Evolutionary conservation across 2,113 vertebrate species (phyloP).

Genomic region (Tonatia bakeri): DNA sequence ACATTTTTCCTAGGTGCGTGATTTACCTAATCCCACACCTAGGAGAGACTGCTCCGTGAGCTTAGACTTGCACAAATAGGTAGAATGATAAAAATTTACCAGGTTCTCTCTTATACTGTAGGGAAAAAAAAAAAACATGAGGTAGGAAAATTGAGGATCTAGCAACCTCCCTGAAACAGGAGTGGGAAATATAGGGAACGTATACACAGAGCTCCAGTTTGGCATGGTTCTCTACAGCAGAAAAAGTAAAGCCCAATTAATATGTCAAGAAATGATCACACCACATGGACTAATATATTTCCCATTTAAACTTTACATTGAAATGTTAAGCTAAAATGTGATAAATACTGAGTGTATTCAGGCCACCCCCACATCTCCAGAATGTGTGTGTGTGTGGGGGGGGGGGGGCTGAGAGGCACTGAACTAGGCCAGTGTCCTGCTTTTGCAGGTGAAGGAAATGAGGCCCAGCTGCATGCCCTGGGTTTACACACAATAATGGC

Average conservation of each 20-base stretch:
- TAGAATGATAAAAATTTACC: background rate
- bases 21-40: background rate
- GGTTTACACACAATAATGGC: background rate
- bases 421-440: background rate
- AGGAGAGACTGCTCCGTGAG: background rate
- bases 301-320: background rate
- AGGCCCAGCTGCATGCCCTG: background rate
- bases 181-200: background rate
- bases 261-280: background rate
- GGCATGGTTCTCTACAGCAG: background rate
- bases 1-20: background rate
- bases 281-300: background rate
- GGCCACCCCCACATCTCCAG: background rate
- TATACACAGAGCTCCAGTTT: background rate
- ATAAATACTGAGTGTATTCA: background rate
- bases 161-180: background rate
- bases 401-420: background rate
- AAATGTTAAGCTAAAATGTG: background rate
- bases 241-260: background rate
- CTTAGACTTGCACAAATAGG: background rate
- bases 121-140: accelerated
- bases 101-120: background rate
- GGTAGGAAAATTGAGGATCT: background rate
- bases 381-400: background rate
- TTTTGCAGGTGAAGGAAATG: background rate